Evolutionary conservation across 2,888 invertebrate genomes (phyloP).

Genomic region (Agonum fuliginosum): DNA sequence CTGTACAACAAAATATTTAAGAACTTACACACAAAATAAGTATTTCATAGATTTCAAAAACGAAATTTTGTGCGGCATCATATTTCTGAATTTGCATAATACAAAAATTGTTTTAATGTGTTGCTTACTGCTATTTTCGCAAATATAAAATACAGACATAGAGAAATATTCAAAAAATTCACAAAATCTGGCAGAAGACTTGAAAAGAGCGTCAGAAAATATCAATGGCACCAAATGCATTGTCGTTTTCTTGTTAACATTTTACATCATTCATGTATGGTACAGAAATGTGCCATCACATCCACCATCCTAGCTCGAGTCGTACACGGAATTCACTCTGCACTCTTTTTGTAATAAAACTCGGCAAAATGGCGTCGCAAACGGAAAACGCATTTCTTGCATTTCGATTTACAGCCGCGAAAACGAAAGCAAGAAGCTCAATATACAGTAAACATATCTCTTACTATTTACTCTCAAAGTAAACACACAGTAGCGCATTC

Average conservation of each 20-base stretch:
- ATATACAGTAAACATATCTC: conserved; percentile 11
- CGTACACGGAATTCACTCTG: neutral
- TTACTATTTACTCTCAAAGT: neutral
- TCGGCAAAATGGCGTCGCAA: neutral
- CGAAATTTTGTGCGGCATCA: no score
- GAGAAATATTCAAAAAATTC: no score
- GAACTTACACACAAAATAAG: no score
- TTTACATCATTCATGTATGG: conserved; percentile 25
- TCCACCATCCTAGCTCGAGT: neutral
- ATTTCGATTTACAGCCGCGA: no score
- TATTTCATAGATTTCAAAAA: no score
- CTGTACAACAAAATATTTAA: no score
- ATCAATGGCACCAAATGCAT: neutral
- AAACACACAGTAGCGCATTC: neutral
- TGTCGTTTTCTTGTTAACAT: conserved; percentile 7
- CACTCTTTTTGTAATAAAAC: conserved; percentile 3
- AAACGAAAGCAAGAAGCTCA: conserved; percentile 16
- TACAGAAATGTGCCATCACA: conserved; percentile 5
- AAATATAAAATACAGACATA: no score
- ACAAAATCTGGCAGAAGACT: neutral
- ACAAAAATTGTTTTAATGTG: no score
- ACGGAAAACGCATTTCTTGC: neutral
- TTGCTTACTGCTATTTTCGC: no score
- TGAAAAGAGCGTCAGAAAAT: neutral
- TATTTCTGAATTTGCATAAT: no score